Evolutionary conservation across 2,797 vertebrate genomes (phyloP).

Genomic region (Poliocrania exsul): DNA sequence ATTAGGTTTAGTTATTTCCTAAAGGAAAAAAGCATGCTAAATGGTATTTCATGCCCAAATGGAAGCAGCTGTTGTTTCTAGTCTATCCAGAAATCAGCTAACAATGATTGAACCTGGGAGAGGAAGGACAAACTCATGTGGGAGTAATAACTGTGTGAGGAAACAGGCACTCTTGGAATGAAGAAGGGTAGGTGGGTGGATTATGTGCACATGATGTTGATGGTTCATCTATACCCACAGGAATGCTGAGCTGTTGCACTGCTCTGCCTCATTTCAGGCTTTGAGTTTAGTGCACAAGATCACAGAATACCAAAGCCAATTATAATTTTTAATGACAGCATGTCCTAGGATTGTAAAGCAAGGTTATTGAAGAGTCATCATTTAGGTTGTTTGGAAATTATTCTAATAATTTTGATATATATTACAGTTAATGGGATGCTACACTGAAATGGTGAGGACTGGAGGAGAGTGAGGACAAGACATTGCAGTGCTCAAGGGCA

Average conservation of each 20-base stretch:
- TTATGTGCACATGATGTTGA: neutral
- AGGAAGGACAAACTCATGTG: neutral
- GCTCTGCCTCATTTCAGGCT: constrained; percentile 21
- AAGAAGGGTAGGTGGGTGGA: constrained; percentile 51
- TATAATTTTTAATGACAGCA: neutral
- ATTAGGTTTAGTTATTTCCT: constrained; percentile 15
- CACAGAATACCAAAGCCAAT: neutral
- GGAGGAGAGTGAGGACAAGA: neutral
- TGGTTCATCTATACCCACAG: constrained; percentile 27
- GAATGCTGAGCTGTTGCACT: constrained; percentile 34
- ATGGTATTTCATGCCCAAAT: constrained; percentile 28
- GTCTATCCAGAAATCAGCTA: constrained; percentile 44
- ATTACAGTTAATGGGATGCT: neutral
- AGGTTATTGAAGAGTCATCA: neutral
- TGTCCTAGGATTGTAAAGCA: neutral
- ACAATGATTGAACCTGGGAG: constrained; percentile 34
- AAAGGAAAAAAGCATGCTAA: constrained; percentile 13
- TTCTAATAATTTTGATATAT: neutral
- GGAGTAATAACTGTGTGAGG: constrained; percentile 48
- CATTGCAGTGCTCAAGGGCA: neutral
- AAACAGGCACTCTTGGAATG: constrained; percentile 36
- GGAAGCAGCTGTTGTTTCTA: constrained; percentile 57
- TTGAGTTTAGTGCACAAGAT: neutral
- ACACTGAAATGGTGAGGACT: neutral
- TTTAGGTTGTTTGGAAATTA: neutral